These are phyloP conservation scores for Galeopsomyia nigrocyanea DNA, from an alignment of 2,888 invertebrate species.

Conservation along the genomic window DNA sequence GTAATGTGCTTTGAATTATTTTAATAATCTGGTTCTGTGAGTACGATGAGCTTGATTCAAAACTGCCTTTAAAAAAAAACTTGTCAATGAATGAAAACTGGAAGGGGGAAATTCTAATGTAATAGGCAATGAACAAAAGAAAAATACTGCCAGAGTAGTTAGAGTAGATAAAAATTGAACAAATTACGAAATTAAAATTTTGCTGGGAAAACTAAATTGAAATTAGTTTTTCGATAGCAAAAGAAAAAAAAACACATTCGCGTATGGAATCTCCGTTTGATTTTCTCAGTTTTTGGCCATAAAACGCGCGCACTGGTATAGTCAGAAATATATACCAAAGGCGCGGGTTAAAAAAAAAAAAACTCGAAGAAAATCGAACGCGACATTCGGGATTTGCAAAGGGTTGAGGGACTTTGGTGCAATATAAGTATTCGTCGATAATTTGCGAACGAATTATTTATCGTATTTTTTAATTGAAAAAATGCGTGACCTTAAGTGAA, in stretches of 20 bases:
- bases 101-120: too few species aligned
- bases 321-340: background rate
- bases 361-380: slow-evolving; percentile 44
- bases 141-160: slow-evolving; percentile 30
- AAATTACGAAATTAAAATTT: background rate
- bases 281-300: slow-evolving; percentile 37
- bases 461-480: slow-evolving; percentile 2
- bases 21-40: background rate
- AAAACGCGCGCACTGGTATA: background rate
- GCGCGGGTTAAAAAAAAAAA: background rate
- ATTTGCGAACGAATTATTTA: slow-evolving; percentile 28
- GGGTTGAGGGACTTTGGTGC: slow-evolving; percentile 55
- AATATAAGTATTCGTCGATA: slow-evolving; percentile 51
- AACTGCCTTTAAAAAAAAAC: background rate
- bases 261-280: slow-evolving; percentile 35
- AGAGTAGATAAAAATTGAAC: slow-evolving; percentile 12
- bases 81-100: background rate
- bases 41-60: background rate
- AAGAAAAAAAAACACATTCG: background rate
- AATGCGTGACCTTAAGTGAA: background rate
- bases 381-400: slow-evolving; percentile 45
- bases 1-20: too few species aligned
- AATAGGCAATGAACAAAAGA: too few species aligned
- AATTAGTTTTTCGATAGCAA: slow-evolving; percentile 26
- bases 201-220: slow-evolving; percentile 25